Base-by-base conservation (phyloP, 2,888 invertebrate species). In the Machimus atricapillus region DNA sequence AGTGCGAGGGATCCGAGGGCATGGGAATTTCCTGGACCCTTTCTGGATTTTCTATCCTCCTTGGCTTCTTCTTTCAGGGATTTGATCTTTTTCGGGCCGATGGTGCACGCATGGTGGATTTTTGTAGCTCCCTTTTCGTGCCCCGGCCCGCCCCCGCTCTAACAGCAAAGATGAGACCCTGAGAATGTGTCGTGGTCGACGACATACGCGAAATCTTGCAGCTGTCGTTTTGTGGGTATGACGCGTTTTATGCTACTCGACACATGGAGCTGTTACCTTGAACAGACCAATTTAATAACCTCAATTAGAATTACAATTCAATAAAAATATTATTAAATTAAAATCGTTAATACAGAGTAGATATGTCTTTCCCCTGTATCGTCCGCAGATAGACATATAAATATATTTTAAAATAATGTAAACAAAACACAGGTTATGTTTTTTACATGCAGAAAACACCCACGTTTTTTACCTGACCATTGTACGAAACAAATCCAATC, bases 1-100 rank as follows among this genome's bases (percentile, higher is more conserved):
- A 79, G 79, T 79, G 31, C 52, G 79, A 46, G 79, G 52, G 27
- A 23, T 23, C 12, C 27, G 27, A 27, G 52, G 52, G 14, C 16
- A 12, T 79, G 79, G 79, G 79, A 79, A 79, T 79, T 79, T 79
- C 52, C 79, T 79, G 79, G 52, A 27, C 40, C 52, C 79, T 79
- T 79, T 66, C 27, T 23, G 66, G 14, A 27, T 66, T 66, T 66
- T 66, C 12, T 27, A 23, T 52, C 52, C 3, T 66, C 23, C 66
- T 66, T 9, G 4, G 27, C 27, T 66, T 12, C 66, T 66, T 66
- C 66, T 1, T 66, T 66, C 66, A 12, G 27, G 66, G 23, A 66
- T 66, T 27, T 66, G 66, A 23, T 66, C 23, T 66, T 23, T 19
- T 66, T 66, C 66, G 66, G 27, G 27, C 23, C 8, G 27, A 66